Base-by-base conservation (phyloP, 2,113 vertebrate genomes). In the Misgurnus anguillicaudatus region DNA sequence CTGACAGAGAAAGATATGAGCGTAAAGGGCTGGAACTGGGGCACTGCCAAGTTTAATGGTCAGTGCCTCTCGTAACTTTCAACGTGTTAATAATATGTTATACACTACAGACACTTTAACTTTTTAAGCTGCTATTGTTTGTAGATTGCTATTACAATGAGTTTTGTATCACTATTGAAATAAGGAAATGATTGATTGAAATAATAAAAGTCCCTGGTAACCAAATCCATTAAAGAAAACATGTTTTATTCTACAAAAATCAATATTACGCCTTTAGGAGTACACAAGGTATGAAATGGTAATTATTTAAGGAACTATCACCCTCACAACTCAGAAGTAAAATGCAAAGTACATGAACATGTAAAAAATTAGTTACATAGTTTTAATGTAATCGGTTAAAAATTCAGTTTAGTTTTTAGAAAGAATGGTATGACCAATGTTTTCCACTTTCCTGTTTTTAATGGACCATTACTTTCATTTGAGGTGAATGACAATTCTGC, bases 1-100 rank as follows among this genome's bases (percentile, higher is more conserved):
- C 85, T 96, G 9, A 87, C 81, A 0, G 94, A 96, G 86, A 94
- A 94, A 88, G 95, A 96, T 64, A 83, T 95, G 1, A 95, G 94
- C 14, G 95, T 95, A 78, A 95, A 95, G 83, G 95, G 95, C n/a
- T 96, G 95, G 95, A 95, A 95, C 83, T 96, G 95, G 95, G 95
- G 95, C 1, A 95, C 94, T 0, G 95, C 94, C 42, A 90, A 93
- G 72, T 96, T 96, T 3, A 92, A 91, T 73, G 95, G 94, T 95
- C 84, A 89, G 92, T 36, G 38, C 64, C 48, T 1, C 7, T 45
- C 42, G 42, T 10, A 45, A 45, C 10, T 55, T 55, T 55, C 6
- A 16, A 55, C 51, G 16, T 53, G 11, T 5, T 1, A 16, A 53
- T 16, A 5, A 53, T 16, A 16, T 55, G 5, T 55, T 55, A n/a